phyloP scores from a whole-genome alignment of 2,113 vertebrate genomes.

The Mormyrus iriodes region DNA sequence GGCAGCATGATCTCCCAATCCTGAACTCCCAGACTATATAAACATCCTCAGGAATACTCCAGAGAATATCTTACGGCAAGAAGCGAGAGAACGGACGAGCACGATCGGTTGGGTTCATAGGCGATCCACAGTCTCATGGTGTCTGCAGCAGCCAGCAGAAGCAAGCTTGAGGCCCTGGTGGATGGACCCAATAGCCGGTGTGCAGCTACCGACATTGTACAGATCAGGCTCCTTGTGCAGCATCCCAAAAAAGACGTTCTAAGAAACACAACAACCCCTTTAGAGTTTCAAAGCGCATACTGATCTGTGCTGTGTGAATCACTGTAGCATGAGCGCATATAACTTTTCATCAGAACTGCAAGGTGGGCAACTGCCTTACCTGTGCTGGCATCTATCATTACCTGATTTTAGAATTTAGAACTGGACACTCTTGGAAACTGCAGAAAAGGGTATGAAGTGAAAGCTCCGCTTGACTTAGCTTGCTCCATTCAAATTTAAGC shows the following conservation, averaged over 20 bases:
- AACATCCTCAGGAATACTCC: constrained; percentile 18
- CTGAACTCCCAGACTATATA: constrained; percentile 9
- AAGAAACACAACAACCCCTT: not conserved
- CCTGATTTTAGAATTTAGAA: not conserved
- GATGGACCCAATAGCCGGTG: not conserved
- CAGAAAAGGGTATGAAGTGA: not conserved
- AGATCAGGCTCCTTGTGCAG: not conserved
- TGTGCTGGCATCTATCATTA: not conserved
- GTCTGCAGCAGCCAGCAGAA: not conserved
- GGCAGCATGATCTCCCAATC: not conserved
- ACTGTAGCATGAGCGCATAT: not conserved
- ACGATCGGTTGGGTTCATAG: not conserved
- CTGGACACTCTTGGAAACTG: not conserved
- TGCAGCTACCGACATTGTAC: not conserved
- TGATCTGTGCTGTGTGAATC: not conserved
- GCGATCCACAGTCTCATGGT: not conserved
- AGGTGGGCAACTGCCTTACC: not conserved
- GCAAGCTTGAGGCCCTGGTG: not conserved
- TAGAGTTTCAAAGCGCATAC: not conserved
- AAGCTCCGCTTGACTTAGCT: too few relatives aligned
- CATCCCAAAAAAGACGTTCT: not conserved
- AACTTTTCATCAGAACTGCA: not conserved
- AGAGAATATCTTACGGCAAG: constrained; percentile 26
- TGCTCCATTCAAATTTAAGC: not conserved
- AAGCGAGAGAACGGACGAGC: constrained; percentile 19